Base-by-base conservation (phyloP, 2,888 invertebrate genomes). In the Idaea dimidiata region DNA sequence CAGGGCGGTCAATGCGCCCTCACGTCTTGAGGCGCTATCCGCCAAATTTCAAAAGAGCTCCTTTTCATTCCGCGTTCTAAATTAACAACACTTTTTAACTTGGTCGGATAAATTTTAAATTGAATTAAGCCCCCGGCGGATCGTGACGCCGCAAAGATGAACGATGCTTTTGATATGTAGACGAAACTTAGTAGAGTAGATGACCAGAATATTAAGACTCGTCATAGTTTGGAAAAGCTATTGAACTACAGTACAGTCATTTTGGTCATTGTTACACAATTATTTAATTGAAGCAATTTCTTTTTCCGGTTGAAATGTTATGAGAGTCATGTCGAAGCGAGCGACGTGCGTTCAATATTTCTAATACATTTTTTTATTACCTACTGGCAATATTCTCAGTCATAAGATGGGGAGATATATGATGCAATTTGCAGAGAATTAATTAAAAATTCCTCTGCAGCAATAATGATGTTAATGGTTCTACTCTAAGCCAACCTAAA, bases 91-190 rank as follows among this genome's bases (percentile, higher is more conserved):
- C 84, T 83, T 84, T 83, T 84, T 80, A 82, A 87, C 81, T 81
- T 81, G 78, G 84, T 76, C 78, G 89, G 84, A 81, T 89, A 78
- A 87, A 86, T 87, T 89, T 87, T 84, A 89, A 91, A 90, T 89
- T 89, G 83, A 86, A 85, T 86, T 85, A 88, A 85, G 87, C 90
- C 86, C 75, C 76, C 72, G 83, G 88, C 85, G 77, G 83, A 81
- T 88, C 91, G 91, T 91, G 91, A 89, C 88, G 81, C 77, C 83
- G 88, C 88, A 87, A 86, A 88, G 86, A 84, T 89, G 89, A 90
- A 86, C 84, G 89, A 91, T 91, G 88, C 86, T 89, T 87, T 81
- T 72, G 68, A 72, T 72, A 68, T 65, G 62, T 60, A 65, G 66
- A 69, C 63, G 62, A 62, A 63, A 66, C 58, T 53, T n/a, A 56